Conservation (phyloP, 2,888 invertebrate species). For the Villa cingulata region DNA sequence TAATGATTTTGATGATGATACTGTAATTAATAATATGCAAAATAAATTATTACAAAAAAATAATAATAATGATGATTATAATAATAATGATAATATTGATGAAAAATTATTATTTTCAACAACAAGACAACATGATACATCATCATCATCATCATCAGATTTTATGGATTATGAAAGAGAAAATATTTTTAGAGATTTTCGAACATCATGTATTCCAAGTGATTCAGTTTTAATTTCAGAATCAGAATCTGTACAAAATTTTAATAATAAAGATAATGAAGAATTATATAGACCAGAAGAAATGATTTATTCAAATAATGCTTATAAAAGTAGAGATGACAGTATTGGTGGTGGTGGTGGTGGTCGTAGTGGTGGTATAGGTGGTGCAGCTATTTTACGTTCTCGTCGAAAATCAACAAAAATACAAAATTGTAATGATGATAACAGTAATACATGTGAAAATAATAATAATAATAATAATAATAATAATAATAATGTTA, state of each 20-base stretch:
- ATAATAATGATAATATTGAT: background rate
- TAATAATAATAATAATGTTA: background rate
- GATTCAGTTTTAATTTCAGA: slow-evolving; percentile 40
- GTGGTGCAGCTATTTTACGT: no score
- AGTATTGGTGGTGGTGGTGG: background rate
- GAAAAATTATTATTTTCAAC: background rate
- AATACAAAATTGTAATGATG: no score
- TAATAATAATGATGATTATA: background rate
- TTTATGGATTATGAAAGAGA: slow-evolving; percentile 40
- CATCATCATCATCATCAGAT: slow-evolving; percentile 16
- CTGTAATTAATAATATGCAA: no score
- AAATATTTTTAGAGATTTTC: slow-evolving; percentile 45
- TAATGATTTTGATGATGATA: no score
- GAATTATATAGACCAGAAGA: no score
- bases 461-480: background rate
- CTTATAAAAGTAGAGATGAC: background rate
- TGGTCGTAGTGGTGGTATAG: no score
- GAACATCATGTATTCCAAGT: slow-evolving; percentile 48
- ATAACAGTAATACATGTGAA: no score
- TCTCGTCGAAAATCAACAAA: no score
- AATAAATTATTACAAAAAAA: no score
- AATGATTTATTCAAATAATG: no score
- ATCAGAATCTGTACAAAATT: slow-evolving; percentile 23
- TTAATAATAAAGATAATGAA: background rate
- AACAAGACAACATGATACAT: background rate